Evolutionary conservation across 92 coral and sea anemone genomes (phyloP).

Genomic region (Galaxea fascicularis): DNA sequence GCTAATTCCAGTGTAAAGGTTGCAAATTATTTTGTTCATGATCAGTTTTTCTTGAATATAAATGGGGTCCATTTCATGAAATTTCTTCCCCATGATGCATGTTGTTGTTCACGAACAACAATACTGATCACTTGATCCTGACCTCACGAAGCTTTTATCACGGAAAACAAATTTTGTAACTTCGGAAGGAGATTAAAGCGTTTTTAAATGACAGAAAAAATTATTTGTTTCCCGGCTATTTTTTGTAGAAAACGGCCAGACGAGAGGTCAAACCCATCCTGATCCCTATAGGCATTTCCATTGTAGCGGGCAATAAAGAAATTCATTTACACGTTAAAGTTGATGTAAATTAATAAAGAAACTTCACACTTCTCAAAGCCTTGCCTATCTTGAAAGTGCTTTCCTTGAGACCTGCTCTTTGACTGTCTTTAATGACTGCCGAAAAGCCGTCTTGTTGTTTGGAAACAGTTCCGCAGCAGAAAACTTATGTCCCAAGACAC

Average conservation of each 20-base stretch:
- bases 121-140: constrained; percentile 7
- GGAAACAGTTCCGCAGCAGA: not conserved
- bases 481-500: not conserved
- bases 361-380: no score
- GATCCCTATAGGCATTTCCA: not conserved
- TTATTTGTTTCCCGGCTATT: no score
- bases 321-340: not conserved
- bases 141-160: constrained; percentile 14
- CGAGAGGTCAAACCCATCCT: no score
- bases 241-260: not conserved
- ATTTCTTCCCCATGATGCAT: constrained; percentile 20
- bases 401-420: not conserved
- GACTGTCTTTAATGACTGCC: not conserved
- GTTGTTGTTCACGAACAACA: constrained; percentile 1
- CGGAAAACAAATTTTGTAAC: not conserved
- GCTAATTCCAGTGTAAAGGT: constrained; percentile 10
- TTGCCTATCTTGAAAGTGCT: no score
- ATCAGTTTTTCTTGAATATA: not conserved
- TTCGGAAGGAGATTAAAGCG: no score
- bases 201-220: no score
- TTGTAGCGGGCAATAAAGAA: not conserved
- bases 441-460: not conserved
- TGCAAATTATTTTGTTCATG: constrained; percentile 3
- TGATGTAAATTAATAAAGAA: not conserved
- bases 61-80: constrained; percentile 6